Evolutionary conservation across 2,797 vertebrate genomes (phyloP).

Genomic region (Enteromius afrohamiltoni): DNA sequence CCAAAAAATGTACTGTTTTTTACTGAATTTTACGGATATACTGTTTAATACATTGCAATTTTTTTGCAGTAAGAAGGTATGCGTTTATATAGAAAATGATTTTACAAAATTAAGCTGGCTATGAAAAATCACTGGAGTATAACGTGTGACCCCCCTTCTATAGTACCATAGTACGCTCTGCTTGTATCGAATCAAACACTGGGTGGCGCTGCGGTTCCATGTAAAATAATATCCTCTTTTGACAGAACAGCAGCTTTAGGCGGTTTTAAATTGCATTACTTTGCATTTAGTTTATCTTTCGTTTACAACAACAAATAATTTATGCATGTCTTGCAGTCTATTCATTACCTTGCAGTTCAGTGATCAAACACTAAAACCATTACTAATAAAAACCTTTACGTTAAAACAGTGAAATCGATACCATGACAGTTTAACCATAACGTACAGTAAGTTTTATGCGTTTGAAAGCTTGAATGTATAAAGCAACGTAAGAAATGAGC

Average conservation of each 20-base stretch:
- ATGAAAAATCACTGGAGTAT: background rate
- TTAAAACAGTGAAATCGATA: background rate
- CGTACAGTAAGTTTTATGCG: background rate
- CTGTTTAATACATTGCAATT: background rate
- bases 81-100: background rate
- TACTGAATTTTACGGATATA: no score
- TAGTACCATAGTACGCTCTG: no score
- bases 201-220: conserved; percentile 31
- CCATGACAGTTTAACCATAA: background rate
- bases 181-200: conserved; percentile 2
- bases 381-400: background rate
- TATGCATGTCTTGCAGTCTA: background rate
- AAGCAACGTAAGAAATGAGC: background rate
- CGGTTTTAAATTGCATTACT: background rate
- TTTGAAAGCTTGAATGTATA: background rate
- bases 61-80: background rate
- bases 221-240: background rate
- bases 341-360: background rate
- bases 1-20: no score
- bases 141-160: background rate
- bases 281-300: background rate
- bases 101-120: background rate
- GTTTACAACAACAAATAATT: background rate
- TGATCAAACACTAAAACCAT: no score
- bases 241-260: background rate